Percentiles rank a stretch among this genome's conserved stretches.
phyloP scores from a whole-genome alignment of 1,140 invertebrate species.

The Rhizoglyphus robini region DNA sequence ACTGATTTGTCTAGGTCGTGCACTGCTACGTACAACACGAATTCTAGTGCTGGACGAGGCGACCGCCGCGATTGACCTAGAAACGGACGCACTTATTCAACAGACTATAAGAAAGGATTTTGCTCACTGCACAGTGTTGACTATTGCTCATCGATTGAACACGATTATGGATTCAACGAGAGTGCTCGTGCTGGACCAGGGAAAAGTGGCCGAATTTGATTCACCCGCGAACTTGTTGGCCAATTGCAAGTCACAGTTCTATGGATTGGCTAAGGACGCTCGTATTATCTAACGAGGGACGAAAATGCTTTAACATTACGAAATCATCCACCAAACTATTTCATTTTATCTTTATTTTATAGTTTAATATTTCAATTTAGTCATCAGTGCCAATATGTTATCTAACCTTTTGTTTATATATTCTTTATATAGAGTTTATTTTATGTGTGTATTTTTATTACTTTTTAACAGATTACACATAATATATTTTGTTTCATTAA shows the following conservation, averaged over 20 bases:
- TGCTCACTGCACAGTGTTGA: slow-evolving; percentile 34
- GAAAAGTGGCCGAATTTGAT: slow-evolving; percentile 25
- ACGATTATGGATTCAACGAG: slow-evolving; percentile 36
- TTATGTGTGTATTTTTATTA: too few relatives aligned
- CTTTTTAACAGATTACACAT: too few relatives aligned
- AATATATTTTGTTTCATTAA: too few relatives aligned
- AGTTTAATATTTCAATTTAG: too few relatives aligned
- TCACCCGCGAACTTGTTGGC: slow-evolving; percentile 20
- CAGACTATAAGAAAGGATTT: slow-evolving; percentile 35
- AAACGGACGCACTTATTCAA: slow-evolving; percentile 35
- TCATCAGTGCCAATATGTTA: too few relatives aligned
- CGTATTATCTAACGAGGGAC: too few relatives aligned
- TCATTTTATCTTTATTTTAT: too few relatives aligned
- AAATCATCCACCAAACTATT: too few relatives aligned
- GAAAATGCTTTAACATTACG: too few relatives aligned
- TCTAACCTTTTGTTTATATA: too few relatives aligned
- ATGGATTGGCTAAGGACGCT: slow-evolving; percentile 26
- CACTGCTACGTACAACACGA: slow-evolving; percentile 39
- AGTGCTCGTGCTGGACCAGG: slow-evolving; percentile 25
- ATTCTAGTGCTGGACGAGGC: slow-evolving; percentile 39
- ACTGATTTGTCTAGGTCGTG: slow-evolving; percentile 44
- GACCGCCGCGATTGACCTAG: slow-evolving; percentile 35
- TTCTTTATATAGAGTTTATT: too few relatives aligned
- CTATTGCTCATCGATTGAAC: slow-evolving; percentile 37
- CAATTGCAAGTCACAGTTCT: slow-evolving; percentile 22